Evolutionary conservation across 2,888 invertebrate species (phyloP).

Genomic region (Drosophila kokeensis): DNA sequence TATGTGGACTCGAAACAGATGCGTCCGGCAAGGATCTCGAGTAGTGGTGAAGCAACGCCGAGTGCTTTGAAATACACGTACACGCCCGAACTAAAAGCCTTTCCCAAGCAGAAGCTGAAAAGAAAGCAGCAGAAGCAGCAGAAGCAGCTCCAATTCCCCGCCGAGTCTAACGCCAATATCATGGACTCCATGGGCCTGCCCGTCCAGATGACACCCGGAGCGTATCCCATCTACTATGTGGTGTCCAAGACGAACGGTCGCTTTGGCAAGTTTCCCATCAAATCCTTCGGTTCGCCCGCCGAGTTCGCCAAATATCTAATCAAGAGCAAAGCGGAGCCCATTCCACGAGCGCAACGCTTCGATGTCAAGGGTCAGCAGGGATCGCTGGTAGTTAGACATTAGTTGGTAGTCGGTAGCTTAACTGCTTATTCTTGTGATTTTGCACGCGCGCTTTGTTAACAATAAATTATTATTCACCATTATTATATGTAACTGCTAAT

Average conservation of each 20-base stretch:
- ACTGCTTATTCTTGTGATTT: conserved; percentile 48
- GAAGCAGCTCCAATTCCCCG: conserved; percentile 77
- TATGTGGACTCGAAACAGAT: conserved; percentile 74
- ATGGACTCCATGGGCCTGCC: conserved; percentile 60
- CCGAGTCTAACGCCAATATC: conserved; percentile 51
- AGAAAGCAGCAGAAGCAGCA: conserved; percentile 73
- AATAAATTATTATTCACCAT: conserved; percentile 54
- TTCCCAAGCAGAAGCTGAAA: conserved; percentile 70
- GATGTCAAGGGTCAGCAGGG: conserved; percentile 42
- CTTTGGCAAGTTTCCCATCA: conserved; percentile 83
- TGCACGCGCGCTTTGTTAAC: conserved; percentile 57
- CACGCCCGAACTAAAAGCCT: conserved; percentile 66
- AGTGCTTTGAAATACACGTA: conserved; percentile 62
- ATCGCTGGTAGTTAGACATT: conserved; percentile 28
- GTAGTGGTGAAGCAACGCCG: conserved; percentile 59
- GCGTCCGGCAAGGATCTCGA: conserved; percentile 46
- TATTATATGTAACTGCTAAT: conserved; percentile 58
- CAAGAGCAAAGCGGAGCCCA: conserved; percentile 75
- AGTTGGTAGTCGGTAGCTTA: conserved; percentile 37
- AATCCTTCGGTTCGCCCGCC: conserved; percentile 76
- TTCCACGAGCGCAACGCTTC: conserved; percentile 52
- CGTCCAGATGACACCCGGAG: conserved; percentile 80
- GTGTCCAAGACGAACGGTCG: conserved; percentile 82
- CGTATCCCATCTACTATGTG: conserved; percentile 83
- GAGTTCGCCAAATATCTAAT: conserved; percentile 81